phyloP scores from a whole-genome alignment of 2,113 vertebrate species.

The Pelobates fuscus region DNA sequence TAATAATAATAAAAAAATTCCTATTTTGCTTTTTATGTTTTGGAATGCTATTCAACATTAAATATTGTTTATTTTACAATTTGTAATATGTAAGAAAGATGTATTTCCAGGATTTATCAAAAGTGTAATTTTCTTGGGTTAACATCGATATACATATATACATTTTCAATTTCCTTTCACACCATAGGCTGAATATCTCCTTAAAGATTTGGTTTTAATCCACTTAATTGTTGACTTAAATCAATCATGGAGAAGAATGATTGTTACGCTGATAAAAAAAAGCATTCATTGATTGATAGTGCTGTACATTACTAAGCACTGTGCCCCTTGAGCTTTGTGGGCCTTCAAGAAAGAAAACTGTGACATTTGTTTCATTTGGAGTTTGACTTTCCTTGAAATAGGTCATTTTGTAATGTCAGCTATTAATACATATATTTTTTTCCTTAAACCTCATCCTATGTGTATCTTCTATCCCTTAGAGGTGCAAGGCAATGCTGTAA shows the following conservation, averaged over 20 bases:
- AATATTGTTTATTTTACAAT: not conserved
- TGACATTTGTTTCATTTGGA: constrained; percentile 47
- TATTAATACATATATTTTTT: constrained; percentile 56
- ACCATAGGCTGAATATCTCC: not conserved
- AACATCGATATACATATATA: not conserved
- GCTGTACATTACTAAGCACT: not conserved
- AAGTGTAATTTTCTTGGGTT: not conserved
- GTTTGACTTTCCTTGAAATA: constrained; percentile 54
- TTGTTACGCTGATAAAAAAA: constrained; percentile 11
- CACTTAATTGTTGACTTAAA: not conserved
- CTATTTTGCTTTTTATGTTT: too few species aligned
- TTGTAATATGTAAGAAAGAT: not conserved
- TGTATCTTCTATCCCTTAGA: constrained; percentile 58
- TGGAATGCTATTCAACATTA: too few species aligned
- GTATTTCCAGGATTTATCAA: not conserved
- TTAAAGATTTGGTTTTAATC: not conserved
- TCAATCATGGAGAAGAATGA: not conserved
- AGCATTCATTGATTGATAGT: constrained; percentile 8
- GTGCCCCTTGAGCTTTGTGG: constrained; percentile 6
- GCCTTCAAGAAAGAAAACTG: constrained; percentile 17
- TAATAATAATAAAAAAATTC: too few species aligned
- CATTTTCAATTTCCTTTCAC: not conserved
- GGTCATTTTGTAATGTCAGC: constrained; percentile 59
- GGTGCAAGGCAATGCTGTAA: constrained; percentile 58
- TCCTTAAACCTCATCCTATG: constrained; percentile 57